Base-by-base conservation (phyloP, 2,113 vertebrate species). In the Ifrita kowaldi region DNA sequence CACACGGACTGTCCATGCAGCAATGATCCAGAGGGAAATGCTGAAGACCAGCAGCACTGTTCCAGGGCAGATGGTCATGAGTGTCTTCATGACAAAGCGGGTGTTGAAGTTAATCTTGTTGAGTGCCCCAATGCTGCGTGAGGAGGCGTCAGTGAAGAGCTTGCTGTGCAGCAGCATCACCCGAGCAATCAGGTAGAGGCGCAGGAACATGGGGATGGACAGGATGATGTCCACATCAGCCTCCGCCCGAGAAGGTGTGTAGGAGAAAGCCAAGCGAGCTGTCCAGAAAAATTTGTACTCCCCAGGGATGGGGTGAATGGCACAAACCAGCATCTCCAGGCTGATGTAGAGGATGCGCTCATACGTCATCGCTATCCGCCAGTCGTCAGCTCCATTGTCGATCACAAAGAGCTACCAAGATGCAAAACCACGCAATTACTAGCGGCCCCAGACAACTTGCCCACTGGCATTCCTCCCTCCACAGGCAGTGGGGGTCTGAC, bases 81-180 rank as follows among this genome's bases (percentile, higher is more conserved):
- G 98, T 0, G 99, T 99, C 98, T 99, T 99, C 99, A 99, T 99
- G 96, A 99, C 99, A 2, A 99, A 99, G 74, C 99, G 98, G 2
- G 99, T 99, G 98, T 99, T 99, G 98, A 99, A 99, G 98, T 99
- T 99, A 96, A 99, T 99, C 98, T 99, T 98, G 97, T 98, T 98
- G 67, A 98, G 97, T 1, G 98, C 98, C 12, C 98, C 98, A 4
- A 98, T 98, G 94, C 98, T 97, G 87, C 98, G 97, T 0, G 98
- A 97, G 1, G 98, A 98, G 91, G 98, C 97, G 0, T 98, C 98
- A 0, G 99, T 99, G 98, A 99, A 99, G 95, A 99, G 99, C 92
- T 99, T 99, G 98, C 99, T 99, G 97, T 99, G 99, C 71, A 99
- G 98, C 55, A 99, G 98, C 99, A 99, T 99, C 96, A 99, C 99